Evolutionary conservation across 2,797 vertebrate genomes (phyloP), one percentile per base, ranked within the genome.

Genomic region (Amphiprion clarkii): DNA sequence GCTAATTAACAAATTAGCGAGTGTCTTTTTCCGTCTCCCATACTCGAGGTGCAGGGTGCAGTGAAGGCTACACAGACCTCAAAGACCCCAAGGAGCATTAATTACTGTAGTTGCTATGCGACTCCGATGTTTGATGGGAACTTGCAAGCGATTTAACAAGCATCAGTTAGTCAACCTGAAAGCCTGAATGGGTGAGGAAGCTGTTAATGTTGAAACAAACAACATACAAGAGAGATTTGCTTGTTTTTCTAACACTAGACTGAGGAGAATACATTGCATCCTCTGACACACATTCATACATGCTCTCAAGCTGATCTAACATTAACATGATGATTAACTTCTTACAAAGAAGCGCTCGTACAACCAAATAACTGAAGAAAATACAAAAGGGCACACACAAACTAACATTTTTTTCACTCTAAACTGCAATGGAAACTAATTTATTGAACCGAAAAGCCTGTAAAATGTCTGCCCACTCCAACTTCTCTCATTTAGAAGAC

Each of bases 91-190:
- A 72, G 52, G 49, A 61, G 36, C 77, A 65, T 64, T 82, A 81
- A 86, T 85, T 73, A 79, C 80, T 65, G 23, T 2, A 5, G 86
- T 79, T 84, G 87, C 87, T 83, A 82, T 48, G 85, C 67, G 67
- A 79, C 83, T 39, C 57, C 55, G 27, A 67, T 62, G 56, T 79
- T 78, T 73, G 67, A 81, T 63, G 59, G 76, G 55, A 66, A 67
- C 74, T 62, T 74, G 49, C 70, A 21, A 69, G 67, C 58, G 57
- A 42, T 76, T 79, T 74, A 80, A 75, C 55, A 56, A 74, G 57
- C 54, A 2, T 44, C n/a, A n/a, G 40, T 19, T 46, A 40, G 58
- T 19, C 42, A 58, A 70, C 66, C 67, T 60, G 66, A 72, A 66
- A 76, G 66, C 53, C 58, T 57, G 27, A 64, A 36, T 69, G 56